phyloP scores from a whole-genome alignment of 64 coral and sea anemone genomes.

The Platygyra sinensis region DNA sequence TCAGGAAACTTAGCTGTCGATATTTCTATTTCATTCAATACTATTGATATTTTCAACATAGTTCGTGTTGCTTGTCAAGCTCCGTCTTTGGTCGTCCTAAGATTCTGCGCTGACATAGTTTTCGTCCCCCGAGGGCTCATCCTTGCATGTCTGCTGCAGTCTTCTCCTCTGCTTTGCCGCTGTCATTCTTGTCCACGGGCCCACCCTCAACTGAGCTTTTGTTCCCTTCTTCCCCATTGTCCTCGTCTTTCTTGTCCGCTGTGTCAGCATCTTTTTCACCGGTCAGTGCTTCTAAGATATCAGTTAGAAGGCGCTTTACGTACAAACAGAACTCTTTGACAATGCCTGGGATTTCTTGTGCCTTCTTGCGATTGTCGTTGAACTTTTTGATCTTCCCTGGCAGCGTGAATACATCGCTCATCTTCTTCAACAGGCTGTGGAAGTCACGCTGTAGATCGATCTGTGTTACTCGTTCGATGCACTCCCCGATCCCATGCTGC shows the following conservation, averaged over 20 bases:
- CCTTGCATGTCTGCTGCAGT: neutral
- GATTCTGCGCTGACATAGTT: neutral
- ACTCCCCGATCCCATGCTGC: constrained; percentile 54
- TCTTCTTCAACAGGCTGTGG: constrained; percentile 57
- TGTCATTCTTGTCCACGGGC: neutral
- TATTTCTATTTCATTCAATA: no score
- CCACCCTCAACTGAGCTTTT: neutral
- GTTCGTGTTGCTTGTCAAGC: neutral
- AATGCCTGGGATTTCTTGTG: constrained; percentile 71
- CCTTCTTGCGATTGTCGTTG: constrained; percentile 81
- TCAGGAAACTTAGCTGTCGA: no score
- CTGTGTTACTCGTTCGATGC: constrained; percentile 36
- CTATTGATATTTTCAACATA: no score
- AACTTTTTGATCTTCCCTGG: constrained; percentile 84
- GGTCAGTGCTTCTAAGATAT: constrained; percentile 61
- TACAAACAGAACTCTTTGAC: constrained; percentile 73
- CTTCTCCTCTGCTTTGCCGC: constrained; percentile 1
- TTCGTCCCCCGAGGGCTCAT: neutral
- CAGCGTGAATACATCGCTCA: constrained; percentile 53
- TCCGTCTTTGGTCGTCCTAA: no score
- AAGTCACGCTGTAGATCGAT: constrained; percentile 70
- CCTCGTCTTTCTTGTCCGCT: constrained; percentile 41
- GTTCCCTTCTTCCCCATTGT: neutral
- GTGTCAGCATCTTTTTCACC: constrained; percentile 49
- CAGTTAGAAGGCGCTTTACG: constrained; percentile 53